phyloP scores from a whole-genome alignment of 2,888 invertebrate species.

The Scrobipalpa atriplicella region DNA sequence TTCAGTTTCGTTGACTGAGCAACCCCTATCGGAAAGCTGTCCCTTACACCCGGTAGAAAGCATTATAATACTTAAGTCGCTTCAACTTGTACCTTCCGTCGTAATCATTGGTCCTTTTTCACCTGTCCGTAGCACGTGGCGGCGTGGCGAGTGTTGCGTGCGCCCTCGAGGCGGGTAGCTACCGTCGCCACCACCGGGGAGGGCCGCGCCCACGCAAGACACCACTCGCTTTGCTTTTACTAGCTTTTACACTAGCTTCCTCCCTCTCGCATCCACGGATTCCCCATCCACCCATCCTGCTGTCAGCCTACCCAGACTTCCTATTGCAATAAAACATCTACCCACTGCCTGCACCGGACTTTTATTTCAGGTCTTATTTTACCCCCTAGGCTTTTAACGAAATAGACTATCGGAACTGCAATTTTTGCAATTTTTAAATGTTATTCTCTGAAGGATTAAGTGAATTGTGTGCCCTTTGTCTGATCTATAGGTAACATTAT shows the following conservation, averaged over 20 bases:
- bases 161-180: not conserved
- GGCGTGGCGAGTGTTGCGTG: slow-evolving; percentile 26
- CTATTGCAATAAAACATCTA: not conserved
- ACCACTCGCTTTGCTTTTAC: not conserved
- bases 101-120: slow-evolving; percentile 1
- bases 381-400: not conserved
- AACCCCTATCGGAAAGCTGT: too few species aligned
- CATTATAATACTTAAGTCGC: not conserved
- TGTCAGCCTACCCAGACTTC: not conserved
- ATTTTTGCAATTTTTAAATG: not conserved
- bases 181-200: not conserved
- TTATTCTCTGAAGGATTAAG: not conserved
- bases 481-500: too few species aligned
- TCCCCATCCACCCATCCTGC: not conserved
- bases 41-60: too few species aligned
- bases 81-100: not conserved
- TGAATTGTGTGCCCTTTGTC: not conserved
- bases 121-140: slow-evolving; percentile 31
- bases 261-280: too few species aligned
- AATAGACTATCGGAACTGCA: not conserved
- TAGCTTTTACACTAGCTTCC: not conserved
- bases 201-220: slow-evolving; percentile 23
- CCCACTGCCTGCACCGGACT: not conserved
- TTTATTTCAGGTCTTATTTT: not conserved
- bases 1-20: too few species aligned